Evolutionary conservation across 2,888 invertebrate genomes (phyloP), one percentile per base, ranked within the genome.

Genomic region (Drosophila colorata): DNA sequence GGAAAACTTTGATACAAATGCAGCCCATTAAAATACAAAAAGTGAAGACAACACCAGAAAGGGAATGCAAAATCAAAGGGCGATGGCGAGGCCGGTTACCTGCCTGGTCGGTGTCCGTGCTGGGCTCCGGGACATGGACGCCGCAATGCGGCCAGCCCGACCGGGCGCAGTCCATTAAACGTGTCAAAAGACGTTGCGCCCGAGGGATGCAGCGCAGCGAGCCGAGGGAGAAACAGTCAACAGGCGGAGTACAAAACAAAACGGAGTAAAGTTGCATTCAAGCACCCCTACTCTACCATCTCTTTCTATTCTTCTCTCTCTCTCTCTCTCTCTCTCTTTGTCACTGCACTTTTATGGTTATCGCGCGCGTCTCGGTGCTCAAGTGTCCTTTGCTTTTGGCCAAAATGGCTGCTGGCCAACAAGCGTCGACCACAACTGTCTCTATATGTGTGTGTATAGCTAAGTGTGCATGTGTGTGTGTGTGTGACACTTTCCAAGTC

Each of bases 1-100:
- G 25, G 13, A 40, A 28, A 65, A 73, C 57, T 61, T 68, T 40
- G 16, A 20, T 18, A 9, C 37, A 38, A 37, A 65, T 46, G 41
- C 56, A 41, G 63, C 33, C 53, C 72, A 76, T 76, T 76, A 72
- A 76, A 57, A 66, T 60, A 65, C 64, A 70, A 65, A 69, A 70
- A 43, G 13, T 16, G 48, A 63, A 67, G 57, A 48, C 28, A 31
- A n/a, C 37, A 51, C 58, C 43, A 75, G n/a, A 87, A 87, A 85
- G 74, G 60, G 88, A 86, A 88, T 85, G 70, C 84, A 70, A 78
- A 88, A 85, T 88, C 85, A 88, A 85, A 85, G 87, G 69, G 63
- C 74, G 83, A 81, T 67, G 33, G 13, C 33, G 70, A 38, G 46
- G 47, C 41, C 53, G 53, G 41, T 46, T 53, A 59, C 73, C 74